Conservation (phyloP, 2,797 vertebrate species). For the Podargus strigoides region DNA sequence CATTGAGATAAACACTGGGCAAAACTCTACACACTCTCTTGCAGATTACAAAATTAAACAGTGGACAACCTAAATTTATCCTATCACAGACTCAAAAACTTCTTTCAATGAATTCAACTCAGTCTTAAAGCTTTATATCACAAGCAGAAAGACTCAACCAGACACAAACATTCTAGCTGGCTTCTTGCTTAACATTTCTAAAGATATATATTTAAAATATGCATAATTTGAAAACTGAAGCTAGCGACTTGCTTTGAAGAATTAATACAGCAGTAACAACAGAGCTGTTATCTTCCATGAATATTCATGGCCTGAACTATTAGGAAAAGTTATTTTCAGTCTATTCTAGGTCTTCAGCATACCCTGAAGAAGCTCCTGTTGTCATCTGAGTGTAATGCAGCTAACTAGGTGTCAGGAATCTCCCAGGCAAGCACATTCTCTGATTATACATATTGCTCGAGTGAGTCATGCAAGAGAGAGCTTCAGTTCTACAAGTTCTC, state of each 20-base stretch:
- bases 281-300: neutral
- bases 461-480: neutral
- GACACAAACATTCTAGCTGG: neutral
- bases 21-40: neutral
- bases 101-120: neutral
- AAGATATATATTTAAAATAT: too few species aligned
- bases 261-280: neutral
- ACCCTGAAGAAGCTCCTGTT: neutral
- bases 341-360: neutral
- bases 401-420: neutral
- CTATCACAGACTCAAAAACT: neutral
- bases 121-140: neutral
- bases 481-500: neutral
- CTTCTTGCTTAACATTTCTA: neutral
- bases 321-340: neutral
- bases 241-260: neutral
- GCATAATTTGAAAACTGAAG: neutral
- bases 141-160: neutral
- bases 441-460: rapidly evolving
- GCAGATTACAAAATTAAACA: neutral
- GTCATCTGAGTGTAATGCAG: neutral
- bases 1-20: neutral
- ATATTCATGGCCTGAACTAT: neutral
- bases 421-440: neutral
- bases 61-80: neutral